Evolutionary conservation across 2,113 vertebrate genomes (phyloP).

Genomic region (Catharus bicknelli): DNA sequence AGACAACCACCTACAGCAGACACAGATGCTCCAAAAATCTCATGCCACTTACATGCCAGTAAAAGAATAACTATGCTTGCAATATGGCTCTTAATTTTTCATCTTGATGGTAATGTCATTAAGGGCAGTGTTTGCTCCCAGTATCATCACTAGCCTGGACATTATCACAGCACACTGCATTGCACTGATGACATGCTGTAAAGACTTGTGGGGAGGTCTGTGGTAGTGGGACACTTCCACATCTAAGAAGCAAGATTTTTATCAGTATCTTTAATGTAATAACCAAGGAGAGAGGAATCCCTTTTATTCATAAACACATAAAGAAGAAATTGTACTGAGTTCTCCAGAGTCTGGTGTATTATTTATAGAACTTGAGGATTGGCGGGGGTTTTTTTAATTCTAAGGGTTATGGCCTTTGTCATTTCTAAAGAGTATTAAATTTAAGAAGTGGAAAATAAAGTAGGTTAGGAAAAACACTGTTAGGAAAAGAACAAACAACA

Average conservation of each 20-base stretch:
- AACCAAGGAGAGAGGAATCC: neutral
- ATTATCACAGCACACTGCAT: neutral
- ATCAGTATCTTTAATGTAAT: neutral
- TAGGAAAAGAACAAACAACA: neutral
- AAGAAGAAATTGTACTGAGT: neutral
- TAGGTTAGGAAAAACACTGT: neutral
- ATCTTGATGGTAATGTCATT: neutral
- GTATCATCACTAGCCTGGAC: neutral
- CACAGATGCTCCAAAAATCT: neutral
- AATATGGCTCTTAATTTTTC: neutral
- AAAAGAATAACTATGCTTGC: neutral
- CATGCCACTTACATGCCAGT: neutral
- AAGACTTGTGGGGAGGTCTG: neutral
- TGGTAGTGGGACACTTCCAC: neutral
- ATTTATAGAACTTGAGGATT: neutral
- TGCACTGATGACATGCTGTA: neutral
- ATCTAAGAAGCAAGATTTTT: neutral
- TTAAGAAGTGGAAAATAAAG: constrained; percentile 21
- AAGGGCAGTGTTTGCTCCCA: neutral
- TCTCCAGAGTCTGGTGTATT: neutral
- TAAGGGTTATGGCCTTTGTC: neutral
- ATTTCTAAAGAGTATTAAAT: neutral
- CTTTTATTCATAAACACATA: neutral
- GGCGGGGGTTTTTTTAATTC: neutral
- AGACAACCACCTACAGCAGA: neutral